These are phyloP conservation scores for Aleiodes testaceus DNA, from an alignment of 2,888 invertebrate species.

Conservation along the genomic window DNA sequence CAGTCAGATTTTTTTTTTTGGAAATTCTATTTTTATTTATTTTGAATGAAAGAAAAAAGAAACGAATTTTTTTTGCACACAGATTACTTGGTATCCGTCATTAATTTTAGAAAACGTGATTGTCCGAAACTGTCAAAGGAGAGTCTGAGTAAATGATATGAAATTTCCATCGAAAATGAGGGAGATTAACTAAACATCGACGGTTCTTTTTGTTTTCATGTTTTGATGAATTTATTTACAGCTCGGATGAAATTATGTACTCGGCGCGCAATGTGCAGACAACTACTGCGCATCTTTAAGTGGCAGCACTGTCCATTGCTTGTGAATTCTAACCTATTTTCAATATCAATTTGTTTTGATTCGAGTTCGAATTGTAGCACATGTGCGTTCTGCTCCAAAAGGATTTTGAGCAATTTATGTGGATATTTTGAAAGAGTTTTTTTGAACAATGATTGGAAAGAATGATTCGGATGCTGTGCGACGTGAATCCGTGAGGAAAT, in stretches of 20 bases:
- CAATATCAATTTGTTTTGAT: constrained; percentile 25
- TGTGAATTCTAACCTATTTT: background rate
- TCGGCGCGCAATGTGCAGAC: background rate
- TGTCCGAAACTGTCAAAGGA: background rate
- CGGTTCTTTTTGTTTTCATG: background rate
- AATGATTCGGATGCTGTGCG: constrained; percentile 65
- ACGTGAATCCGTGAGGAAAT: constrained; percentile 79
- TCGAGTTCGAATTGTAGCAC: background rate
- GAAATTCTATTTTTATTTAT: background rate
- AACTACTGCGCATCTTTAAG: no score
- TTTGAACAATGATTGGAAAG: constrained; percentile 2
- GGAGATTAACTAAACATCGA: background rate
- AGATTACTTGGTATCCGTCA: no score
- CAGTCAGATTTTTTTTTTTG: background rate
- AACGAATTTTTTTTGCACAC: no score
- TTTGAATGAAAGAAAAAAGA: background rate
- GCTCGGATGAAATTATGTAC: background rate
- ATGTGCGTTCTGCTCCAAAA: constrained; percentile 4
- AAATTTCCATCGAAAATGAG: background rate
- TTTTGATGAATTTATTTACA: background rate
- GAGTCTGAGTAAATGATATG: no score
- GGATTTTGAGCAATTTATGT: background rate
- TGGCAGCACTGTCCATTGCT: no score
- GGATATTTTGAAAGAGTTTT: background rate
- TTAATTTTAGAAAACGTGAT: background rate